These are phyloP conservation scores for Sicus ferrugineus DNA, from an alignment of 2,888 invertebrate species.

Conservation along the genomic window DNA sequence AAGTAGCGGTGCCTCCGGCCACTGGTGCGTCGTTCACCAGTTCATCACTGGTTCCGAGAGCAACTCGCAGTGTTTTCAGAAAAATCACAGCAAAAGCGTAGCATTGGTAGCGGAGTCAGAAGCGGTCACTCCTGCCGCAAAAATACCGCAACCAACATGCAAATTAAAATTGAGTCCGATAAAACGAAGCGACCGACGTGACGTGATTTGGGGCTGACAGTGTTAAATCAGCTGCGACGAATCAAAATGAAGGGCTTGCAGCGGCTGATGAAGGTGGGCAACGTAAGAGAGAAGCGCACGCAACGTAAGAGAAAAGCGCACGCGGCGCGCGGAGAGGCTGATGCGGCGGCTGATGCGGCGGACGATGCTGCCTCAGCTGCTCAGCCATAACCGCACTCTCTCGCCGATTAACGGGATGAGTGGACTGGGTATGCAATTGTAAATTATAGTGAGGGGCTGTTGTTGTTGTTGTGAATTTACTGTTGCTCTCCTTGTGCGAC, in stretches of 20 bases:
- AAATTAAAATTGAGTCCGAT: constrained; percentile 29
- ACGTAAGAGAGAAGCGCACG: neutral
- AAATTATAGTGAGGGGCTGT: constrained; percentile 13
- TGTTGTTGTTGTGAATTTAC: constrained; percentile 8
- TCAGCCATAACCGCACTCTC: too few species aligned
- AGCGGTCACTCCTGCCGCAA: neutral
- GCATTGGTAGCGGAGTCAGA: neutral
- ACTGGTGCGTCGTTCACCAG: too few species aligned
- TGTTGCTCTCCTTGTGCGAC: neutral
- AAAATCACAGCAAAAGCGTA: neutral
- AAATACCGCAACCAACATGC: constrained; percentile 9
- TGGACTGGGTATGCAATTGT: neutral
- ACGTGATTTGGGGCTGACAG: constrained; percentile 24
- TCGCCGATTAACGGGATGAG: neutral
- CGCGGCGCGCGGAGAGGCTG: neutral
- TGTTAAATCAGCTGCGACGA: constrained; percentile 21
- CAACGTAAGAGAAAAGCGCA: neutral
- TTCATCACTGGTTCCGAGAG: too few species aligned
- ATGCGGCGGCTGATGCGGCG: neutral
- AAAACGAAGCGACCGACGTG: too few species aligned
- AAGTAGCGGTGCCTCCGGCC: too few species aligned
- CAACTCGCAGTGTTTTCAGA: too few species aligned
- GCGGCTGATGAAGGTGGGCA: neutral
- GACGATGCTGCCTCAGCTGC: neutral
- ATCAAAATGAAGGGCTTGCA: constrained; percentile 26